Evolutionary conservation across 2,888 invertebrate species (phyloP).

Genomic region (Lottia scabra): DNA sequence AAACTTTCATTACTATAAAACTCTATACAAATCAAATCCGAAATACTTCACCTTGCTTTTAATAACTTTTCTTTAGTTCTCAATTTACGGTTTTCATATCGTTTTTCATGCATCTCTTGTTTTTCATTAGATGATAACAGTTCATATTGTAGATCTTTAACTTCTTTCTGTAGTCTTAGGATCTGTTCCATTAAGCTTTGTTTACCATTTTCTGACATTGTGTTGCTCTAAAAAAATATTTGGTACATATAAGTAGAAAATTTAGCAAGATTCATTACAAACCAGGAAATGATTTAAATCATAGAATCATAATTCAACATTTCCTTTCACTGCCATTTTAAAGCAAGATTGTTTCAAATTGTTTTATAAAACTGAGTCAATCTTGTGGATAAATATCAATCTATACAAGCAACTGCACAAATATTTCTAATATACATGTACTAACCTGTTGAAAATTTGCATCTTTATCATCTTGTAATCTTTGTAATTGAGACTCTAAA

Average conservation of each 20-base stretch:
- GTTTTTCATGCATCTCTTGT: conserved; percentile 52
- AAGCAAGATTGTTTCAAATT: no score
- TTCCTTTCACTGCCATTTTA: no score
- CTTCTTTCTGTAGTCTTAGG: conserved; percentile 51
- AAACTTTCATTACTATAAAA: conserved; percentile 52
- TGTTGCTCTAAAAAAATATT: conserved; percentile 40
- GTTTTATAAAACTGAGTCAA: no score
- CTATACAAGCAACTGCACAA: no score
- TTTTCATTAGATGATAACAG: conserved; percentile 53
- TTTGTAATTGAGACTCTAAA: conserved; percentile 52
- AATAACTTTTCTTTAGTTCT: conserved; percentile 56
- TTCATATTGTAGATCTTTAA: conserved; percentile 57
- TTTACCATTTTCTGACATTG: conserved; percentile 52
- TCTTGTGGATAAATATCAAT: no score
- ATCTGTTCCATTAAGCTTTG: conserved; percentile 58
- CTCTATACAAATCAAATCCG: conserved; percentile 47
- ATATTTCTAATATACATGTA: no score
- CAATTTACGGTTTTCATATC: conserved; percentile 59
- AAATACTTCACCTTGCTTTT: conserved; percentile 50
- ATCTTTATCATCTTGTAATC: conserved; percentile 43
- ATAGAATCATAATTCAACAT: no score
- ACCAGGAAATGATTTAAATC: no score
- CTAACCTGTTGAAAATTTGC: conserved; percentile 21
- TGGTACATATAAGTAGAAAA: no score
- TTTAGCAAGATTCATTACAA: no score